Percentiles rank a stretch among this genome's conserved stretches.
These are phyloP conservation scores for Protomyctophum bolini DNA, from an alignment of 2,113 vertebrate genomes.

Conservation along the genomic window DNA sequence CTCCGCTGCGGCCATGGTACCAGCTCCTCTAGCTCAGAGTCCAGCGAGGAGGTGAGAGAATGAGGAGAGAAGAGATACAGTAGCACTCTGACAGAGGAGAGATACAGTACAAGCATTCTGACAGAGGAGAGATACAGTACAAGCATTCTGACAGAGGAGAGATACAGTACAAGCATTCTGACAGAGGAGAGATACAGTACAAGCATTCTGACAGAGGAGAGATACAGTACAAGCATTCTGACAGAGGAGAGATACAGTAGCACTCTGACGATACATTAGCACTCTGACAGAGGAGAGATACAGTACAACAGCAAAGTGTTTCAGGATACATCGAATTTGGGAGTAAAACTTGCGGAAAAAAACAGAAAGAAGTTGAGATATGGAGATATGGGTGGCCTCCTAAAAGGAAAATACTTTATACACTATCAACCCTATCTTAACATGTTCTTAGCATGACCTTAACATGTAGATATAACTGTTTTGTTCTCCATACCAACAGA, in stretches of 20 bases:
- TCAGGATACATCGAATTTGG: too few relatives aligned
- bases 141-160: not conserved
- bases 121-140: not conserved
- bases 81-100: not conserved
- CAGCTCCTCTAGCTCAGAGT: slow-evolving; percentile 71
- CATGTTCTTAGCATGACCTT: not conserved
- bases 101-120: not conserved
- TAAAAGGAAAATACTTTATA: too few relatives aligned
- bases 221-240: too few relatives aligned
- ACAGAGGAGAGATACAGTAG: not conserved
- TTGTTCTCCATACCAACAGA: slow-evolving; percentile 31
- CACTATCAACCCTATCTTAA: too few relatives aligned
- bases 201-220: too few relatives aligned
- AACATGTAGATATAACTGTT: not conserved
- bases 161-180: not conserved
- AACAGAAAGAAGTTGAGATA: too few relatives aligned
- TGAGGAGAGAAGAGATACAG: not conserved
- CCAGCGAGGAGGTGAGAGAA: slow-evolving; percentile 70
- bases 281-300: not conserved
- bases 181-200: not conserved
- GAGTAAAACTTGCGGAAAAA: too few relatives aligned
- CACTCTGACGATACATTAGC: too few relatives aligned
- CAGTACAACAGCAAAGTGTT: too few relatives aligned
- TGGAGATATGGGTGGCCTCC: too few relatives aligned
- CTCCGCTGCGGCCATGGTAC: slow-evolving; percentile 46